Evolutionary conservation across 2,888 invertebrate species (phyloP), one percentile per base, ranked within the genome.

Genomic region (Flexamia atlantica): DNA sequence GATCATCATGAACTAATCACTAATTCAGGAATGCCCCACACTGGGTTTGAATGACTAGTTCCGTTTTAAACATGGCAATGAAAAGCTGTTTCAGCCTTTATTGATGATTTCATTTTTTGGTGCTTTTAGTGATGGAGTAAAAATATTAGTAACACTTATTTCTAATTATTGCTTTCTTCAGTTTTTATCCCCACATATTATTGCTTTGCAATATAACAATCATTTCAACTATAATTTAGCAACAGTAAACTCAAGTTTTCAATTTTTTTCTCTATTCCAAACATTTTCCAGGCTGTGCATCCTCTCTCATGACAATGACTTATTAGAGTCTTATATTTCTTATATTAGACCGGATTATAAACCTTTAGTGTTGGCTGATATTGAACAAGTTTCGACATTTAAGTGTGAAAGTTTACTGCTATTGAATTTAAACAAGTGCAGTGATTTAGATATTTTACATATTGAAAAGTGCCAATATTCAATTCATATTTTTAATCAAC

Each of bases 1-100:
- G 57, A 57, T 57, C 57, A 57, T 12, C 57, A 57, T 57, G 57
- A 57, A 57, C 57, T 57, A n/a, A n/a, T n/a, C n/a, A n/a, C n/a
- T n/a, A n/a, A n/a, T n/a, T n/a, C n/a, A n/a, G n/a, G n/a, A n/a
- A n/a, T n/a, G n/a, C n/a, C n/a, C n/a, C n/a, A n/a, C n/a, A n/a
- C n/a, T n/a, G n/a, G n/a, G 12, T 50, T 7, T 50, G 17, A 12
- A 20, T 4, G 0, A 7, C 57, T 20, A 57, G 23, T 57, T 5
- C 57, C 20, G 57, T 20, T 9, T 2, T 23, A 23, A 20, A 5
- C 57, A 57, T 1, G 1, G 17, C n/a, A 46, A 46, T 12, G 46
- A 17, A 12, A 46, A 46, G 46, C 4, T n/a, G 20, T 57, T 57
- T 57, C 23, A 23, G 23, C 5, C 20, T 7, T 23, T 23, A 57